These are phyloP conservation scores for Chrysochloris asiatica DNA, from an alignment of 2,113 vertebrate genomes.

Conservation along the genomic window DNA sequence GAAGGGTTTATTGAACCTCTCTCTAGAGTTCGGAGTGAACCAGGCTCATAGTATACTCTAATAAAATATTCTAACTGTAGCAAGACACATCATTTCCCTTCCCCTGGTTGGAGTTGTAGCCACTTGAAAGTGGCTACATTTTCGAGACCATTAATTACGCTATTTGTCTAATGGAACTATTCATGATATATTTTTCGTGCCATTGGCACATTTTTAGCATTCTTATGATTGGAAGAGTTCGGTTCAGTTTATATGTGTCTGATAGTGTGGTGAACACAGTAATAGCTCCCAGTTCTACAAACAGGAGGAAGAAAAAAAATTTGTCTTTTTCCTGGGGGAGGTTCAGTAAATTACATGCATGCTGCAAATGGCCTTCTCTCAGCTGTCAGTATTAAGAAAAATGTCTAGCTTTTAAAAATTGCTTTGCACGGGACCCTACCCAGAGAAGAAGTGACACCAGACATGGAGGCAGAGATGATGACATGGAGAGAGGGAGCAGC, in stretches of 20 bases:
- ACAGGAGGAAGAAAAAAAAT: constrained; percentile 69
- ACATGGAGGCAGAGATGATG: too few relatives aligned
- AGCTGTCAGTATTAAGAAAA: constrained; percentile 76
- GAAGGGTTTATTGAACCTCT: constrained; percentile 33
- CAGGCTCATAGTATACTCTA: constrained; percentile 1
- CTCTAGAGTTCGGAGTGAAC: constrained; percentile 54
- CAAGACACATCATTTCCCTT: constrained; percentile 3
- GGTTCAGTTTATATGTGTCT: constrained; percentile 72
- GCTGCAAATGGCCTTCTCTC: constrained; percentile 68
- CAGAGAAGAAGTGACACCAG: too few relatives aligned
- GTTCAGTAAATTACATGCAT: constrained; percentile 80
- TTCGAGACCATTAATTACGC: constrained; percentile 59
- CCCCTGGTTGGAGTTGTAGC: constrained; percentile 13
- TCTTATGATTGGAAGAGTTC: constrained; percentile 56
- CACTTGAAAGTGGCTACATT: constrained; percentile 22
- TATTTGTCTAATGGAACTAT: not conserved
- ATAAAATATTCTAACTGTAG: constrained; percentile 33
- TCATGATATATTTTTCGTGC: constrained; percentile 7
- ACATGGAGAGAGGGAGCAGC: too few relatives aligned
- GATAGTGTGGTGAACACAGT: constrained; percentile 42
- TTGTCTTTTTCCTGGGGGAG: constrained; percentile 65
- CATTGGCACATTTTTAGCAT: not conserved
- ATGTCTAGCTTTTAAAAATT: not conserved
- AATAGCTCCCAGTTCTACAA: constrained; percentile 77
- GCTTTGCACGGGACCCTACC: too few relatives aligned